Evolutionary conservation across 2,113 vertebrate species (phyloP), one percentile per base, ranked within the genome.

Genomic region (Orientallactaga bullata): DNA sequence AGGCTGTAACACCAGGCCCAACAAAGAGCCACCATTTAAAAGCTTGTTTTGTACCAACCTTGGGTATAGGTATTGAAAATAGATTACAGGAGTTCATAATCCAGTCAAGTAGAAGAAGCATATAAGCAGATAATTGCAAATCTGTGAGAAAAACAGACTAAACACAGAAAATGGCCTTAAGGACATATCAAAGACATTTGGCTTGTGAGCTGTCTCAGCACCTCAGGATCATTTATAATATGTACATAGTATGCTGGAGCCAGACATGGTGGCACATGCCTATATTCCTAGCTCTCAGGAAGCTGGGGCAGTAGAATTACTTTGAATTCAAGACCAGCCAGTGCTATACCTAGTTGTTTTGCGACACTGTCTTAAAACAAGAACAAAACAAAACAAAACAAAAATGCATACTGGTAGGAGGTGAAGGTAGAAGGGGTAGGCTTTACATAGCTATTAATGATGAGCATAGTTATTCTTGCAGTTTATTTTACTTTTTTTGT

Each of bases 401-500:
- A 18, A 63, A 66, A 66, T 24, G 2, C 5, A 1, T 87, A n/a
- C 32, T 87, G 42, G 24, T 69, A 86, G 51, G 5, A 91, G 79
- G 63, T 61, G 23, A 76, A 94, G 16, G 28, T 18, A 88, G 37
- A 85, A 82, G 68, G 61, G 26, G 2, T 66, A 81, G 47, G 65
- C 89, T 95, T 96, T 78, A 90, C 16, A 61, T 58, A 55, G 55
- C 42, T 66, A 12, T 72, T 93, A 78, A 58, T 66, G 17, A 81
- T 81, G 84, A 85, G n/a, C n/a, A 85, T 16, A 71, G 28, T 88
- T 94, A 37, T 51, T 92, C 47, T 91, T 85, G 17, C 5, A 58
- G 7, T 60, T 91, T 72, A 65, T 78, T 84, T 84, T 95, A 88
- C 35, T 76, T 73, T 63, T 81, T 68, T 90, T 85, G 71, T 55